These are phyloP conservation scores for Mycalesis mineus DNA, from an alignment of 2,888 invertebrate genomes.

Conservation along the genomic window DNA sequence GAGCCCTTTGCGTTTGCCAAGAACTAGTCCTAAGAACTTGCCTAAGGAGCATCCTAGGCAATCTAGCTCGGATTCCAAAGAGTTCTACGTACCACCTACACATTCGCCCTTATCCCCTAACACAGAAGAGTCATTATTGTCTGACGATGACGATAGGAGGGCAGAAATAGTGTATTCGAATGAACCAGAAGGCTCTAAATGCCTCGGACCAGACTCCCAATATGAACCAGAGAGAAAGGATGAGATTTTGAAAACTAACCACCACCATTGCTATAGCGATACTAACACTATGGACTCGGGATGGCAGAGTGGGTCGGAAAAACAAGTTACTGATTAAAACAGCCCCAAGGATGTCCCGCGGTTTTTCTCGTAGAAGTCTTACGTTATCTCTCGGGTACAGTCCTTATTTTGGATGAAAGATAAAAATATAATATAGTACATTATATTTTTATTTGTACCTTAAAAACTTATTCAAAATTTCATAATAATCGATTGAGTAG, in stretches of 20 bases:
- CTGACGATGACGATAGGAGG: conserved; percentile 41
- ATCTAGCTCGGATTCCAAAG: conserved; percentile 52
- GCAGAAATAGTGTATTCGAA: conserved; percentile 57
- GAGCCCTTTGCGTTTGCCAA: conserved; percentile 54
- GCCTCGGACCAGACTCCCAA: conserved; percentile 64
- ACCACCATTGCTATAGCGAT: conserved; percentile 77
- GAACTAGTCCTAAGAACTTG: conserved; percentile 51
- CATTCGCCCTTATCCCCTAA: conserved; percentile 62
- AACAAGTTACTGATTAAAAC: conserved; percentile 71
- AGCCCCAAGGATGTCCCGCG: no score
- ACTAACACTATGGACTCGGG: conserved; percentile 82
- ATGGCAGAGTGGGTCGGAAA: conserved; percentile 83
- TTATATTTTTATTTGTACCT: no score
- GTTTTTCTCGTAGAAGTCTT: no score
- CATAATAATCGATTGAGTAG: no score
- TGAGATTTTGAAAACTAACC: conserved; percentile 59
- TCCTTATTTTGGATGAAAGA: no score
- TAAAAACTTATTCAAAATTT: no score
- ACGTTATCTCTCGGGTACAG: no score
- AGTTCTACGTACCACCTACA: conserved; percentile 51
- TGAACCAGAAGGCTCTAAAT: conserved; percentile 58
- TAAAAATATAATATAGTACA: no score
- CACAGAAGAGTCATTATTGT: conserved; percentile 64
- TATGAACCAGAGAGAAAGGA: conserved; percentile 68
- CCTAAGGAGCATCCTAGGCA: conserved; percentile 54